Evolutionary conservation across 2,113 vertebrate genomes (phyloP).

Genomic region (Malurus alboscapulatus): DNA sequence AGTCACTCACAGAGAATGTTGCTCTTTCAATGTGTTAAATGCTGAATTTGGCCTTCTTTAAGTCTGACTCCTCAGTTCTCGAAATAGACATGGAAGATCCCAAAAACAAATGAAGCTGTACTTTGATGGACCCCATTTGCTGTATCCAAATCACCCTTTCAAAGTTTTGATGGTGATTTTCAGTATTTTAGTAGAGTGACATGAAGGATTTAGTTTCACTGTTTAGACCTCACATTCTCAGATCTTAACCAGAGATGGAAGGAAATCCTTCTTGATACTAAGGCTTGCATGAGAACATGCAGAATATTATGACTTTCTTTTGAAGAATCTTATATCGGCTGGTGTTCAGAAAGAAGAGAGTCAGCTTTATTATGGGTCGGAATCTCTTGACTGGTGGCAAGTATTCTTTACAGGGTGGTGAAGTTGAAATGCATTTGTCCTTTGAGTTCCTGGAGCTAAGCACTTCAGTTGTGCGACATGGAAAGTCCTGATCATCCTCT

Average conservation of each 20-base stretch:
- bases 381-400: neutral
- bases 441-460: neutral
- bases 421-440: neutral
- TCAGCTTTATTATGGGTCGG: neutral
- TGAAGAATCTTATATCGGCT: neutral
- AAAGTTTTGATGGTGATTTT: neutral
- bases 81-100: neutral
- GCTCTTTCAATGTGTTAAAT: neutral
- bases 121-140: neutral
- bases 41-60: neutral
- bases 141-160: neutral
- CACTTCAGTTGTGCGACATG: neutral
- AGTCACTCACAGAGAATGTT: neutral
- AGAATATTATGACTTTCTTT: neutral
- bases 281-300: neutral
- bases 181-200: neutral
- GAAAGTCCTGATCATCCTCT: neutral
- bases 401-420: neutral
- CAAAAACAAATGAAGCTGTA: neutral
- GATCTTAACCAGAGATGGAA: neutral
- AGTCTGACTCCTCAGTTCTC: neutral
- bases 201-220: neutral
- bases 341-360: neutral
- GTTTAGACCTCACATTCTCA: neutral
- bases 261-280: neutral